phyloP scores from a whole-genome alignment of 2,888 invertebrate species.

The Cerceris ruficornis region DNA sequence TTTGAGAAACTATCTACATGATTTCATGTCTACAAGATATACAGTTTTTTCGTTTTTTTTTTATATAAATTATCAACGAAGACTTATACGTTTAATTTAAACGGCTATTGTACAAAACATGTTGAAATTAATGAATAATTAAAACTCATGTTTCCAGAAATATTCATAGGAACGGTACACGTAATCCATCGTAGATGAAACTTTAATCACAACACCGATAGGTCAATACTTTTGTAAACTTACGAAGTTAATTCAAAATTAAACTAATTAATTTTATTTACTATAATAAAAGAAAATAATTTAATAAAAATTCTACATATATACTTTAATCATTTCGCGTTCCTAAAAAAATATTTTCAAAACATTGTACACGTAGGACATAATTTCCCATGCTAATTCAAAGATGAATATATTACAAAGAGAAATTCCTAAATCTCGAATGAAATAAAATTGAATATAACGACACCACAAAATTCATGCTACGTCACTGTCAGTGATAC shows the following conservation, averaged over 20 bases:
- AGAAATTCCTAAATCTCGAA: not conserved
- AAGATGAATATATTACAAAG: no score
- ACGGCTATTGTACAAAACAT: not conserved
- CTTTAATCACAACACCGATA: no score
- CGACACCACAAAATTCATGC: not conserved
- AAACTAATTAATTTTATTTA: no score
- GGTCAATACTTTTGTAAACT: no score
- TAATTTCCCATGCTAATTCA: no score
- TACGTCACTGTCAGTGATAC: slow-evolving; percentile 4
- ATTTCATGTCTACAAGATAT: slow-evolving; percentile 3
- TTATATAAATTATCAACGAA: not conserved
- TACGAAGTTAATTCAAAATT: no score
- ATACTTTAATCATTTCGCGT: no score
- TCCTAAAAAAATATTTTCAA: no score
- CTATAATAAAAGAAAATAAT: no score
- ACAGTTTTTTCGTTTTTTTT: not conserved
- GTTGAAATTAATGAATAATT: not conserved
- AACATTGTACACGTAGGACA: no score
- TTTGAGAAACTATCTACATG: not conserved
- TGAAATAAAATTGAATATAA: not conserved
- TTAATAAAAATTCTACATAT: no score
- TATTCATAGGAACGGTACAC: not conserved
- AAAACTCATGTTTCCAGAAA: not conserved
- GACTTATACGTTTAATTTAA: slow-evolving; percentile 2
- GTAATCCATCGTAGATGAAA: no score